A percentile compares a stretch with the other conserved stretches of the same genome.
These are phyloP conservation scores for Pheucticus melanocephalus DNA, from an alignment of 2,113 vertebrate genomes.

Conservation along the genomic window DNA sequence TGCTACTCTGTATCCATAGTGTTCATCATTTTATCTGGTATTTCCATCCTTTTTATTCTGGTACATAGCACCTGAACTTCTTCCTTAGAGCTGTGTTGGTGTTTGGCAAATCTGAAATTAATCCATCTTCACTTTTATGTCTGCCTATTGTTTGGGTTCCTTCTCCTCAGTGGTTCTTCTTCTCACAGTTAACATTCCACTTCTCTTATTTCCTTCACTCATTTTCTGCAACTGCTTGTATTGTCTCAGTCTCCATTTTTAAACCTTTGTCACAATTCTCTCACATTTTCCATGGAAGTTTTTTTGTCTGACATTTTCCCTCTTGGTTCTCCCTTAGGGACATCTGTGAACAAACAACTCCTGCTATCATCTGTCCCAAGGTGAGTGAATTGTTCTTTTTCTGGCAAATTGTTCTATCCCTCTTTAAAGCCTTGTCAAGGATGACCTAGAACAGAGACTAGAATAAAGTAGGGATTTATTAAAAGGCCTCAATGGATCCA, in stretches of 20 bases:
- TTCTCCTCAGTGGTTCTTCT: neutral
- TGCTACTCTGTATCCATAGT: neutral
- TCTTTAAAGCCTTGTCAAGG: neutral
- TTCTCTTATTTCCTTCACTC: neutral
- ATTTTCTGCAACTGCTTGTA: neutral
- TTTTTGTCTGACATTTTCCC: neutral
- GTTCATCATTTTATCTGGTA: neutral
- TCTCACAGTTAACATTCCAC: neutral
- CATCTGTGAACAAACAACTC: neutral
- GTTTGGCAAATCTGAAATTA: neutral
- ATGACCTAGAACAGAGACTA: neutral
- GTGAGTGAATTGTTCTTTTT: no score
- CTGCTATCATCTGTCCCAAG: neutral
- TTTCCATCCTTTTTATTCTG: neutral
- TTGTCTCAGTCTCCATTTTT: neutral
- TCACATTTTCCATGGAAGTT: neutral
- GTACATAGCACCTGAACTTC: neutral
- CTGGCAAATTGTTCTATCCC: neutral
- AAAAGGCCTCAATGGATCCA: neutral
- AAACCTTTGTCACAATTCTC: neutral
- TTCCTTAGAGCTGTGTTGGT: neutral
- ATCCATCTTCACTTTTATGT: neutral
- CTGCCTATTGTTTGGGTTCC: neutral
- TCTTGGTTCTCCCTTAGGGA: neutral
- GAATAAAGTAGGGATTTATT: neutral